These are phyloP conservation scores for Bursaphelenchus okinawaensis DNA, from an alignment of 2,888 invertebrate species.

Conservation along the genomic window DNA sequence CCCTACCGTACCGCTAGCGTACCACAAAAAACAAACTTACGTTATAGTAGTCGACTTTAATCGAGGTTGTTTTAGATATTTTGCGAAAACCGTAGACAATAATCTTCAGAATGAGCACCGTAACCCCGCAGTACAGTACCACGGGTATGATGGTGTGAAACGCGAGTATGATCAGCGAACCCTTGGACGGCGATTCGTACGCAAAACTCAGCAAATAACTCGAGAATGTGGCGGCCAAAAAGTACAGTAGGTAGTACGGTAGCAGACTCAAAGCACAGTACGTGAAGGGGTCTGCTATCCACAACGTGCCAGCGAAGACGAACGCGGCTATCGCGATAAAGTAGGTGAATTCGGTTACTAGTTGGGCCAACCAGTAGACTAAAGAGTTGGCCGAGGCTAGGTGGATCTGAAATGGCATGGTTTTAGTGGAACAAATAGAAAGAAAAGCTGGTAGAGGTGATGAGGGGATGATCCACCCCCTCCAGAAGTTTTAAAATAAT, in stretches of 20 bases:
- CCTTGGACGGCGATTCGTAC: slow-evolving; percentile 2
- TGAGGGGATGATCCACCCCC: too few species aligned
- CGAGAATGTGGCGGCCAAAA: neutral
- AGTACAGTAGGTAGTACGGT: neutral
- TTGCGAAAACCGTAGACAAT: too few species aligned
- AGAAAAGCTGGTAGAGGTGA: too few species aligned
- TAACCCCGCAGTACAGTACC: neutral
- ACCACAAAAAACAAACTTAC: too few species aligned
- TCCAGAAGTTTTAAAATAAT: too few species aligned
- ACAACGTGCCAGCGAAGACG: neutral
- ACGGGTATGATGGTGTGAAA: slow-evolving; percentile 1
- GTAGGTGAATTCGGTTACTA: neutral
- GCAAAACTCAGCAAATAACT: neutral
- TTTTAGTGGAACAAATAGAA: too few species aligned
- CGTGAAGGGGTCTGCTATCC: neutral
- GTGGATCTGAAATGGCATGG: neutral
- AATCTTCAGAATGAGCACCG: neutral
- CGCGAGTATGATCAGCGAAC: neutral
- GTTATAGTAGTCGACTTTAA: too few species aligned
- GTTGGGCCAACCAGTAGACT: neutral
- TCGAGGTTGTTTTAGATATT: too few species aligned
- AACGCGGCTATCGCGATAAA: neutral
- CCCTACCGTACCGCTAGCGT: too few species aligned
- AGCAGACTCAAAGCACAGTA: neutral
- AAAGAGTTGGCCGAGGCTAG: neutral